Percentiles rank a stretch among this genome's conserved stretches.
Evolutionary conservation across 1,140 invertebrate genomes (phyloP).

Genomic region (Papilio glaucus): DNA sequence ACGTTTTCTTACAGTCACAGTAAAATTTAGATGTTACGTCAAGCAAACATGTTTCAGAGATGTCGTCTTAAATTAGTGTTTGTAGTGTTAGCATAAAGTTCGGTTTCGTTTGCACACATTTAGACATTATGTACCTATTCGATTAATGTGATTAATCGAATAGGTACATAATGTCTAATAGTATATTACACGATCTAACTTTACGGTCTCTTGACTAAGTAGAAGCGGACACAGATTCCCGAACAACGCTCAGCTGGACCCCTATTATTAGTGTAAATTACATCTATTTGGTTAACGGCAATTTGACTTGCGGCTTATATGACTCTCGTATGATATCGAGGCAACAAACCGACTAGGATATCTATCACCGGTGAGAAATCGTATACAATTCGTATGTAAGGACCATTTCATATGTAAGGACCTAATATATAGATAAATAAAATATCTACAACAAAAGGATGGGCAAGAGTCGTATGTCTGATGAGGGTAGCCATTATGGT

Average conservation of each 20-base stretch:
- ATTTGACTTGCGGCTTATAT: no score
- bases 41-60: no score
- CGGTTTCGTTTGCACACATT: not conserved
- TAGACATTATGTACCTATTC: not conserved
- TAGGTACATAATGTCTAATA: not conserved
- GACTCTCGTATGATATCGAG: no score
- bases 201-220: conserved; percentile 13
- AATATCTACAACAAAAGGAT: no score
- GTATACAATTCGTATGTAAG: no score
- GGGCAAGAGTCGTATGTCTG: no score
- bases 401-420: no score
- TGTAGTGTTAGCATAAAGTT: conserved; percentile 5
- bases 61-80: not conserved
- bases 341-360: no score
- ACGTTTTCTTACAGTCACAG: no score
- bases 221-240: not conserved
- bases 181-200: not conserved
- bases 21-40: not conserved
- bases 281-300: not conserved
- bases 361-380: no score
- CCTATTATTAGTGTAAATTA: not conserved
- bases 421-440: no score
- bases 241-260: not conserved
- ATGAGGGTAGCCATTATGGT: no score
- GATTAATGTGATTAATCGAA: not conserved